phyloP scores from a whole-genome alignment of 2,113 vertebrate genomes.

The Procavia capensis region DNA sequence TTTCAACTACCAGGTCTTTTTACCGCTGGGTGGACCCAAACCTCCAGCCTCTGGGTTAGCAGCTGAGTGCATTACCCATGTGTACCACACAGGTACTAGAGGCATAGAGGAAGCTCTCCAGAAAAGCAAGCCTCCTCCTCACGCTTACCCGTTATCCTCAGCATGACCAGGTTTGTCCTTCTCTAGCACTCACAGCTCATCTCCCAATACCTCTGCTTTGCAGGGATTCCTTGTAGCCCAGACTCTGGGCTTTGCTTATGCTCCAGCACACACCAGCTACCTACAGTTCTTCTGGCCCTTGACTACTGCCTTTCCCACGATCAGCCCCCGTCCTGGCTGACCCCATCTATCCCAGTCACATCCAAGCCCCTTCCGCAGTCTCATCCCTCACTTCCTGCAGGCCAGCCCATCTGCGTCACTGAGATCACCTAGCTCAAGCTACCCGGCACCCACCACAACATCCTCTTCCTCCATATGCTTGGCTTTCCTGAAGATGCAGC shows the following conservation, averaged over 20 bases:
- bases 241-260: background rate
- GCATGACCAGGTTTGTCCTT: rapidly evolving
- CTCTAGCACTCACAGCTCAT: rapidly evolving
- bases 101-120: too few relatives aligned
- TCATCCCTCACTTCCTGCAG: background rate
- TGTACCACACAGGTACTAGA: background rate
- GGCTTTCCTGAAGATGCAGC: too few relatives aligned
- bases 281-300: background rate
- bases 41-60: too few relatives aligned
- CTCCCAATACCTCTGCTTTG: background rate
- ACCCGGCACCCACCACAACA: background rate
- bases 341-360: background rate
- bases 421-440: background rate
- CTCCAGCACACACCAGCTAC: background rate
- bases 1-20: background rate
- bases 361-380: background rate
- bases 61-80: too few relatives aligned
- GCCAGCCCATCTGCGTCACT: background rate
- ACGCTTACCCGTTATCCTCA: background rate
- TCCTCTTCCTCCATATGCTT: too few relatives aligned
- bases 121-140: rapidly evolving
- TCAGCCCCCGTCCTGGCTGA: too few relatives aligned
- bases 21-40: background rate
- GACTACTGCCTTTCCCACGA: background rate
- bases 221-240: background rate